A percentile compares a stretch with the other conserved stretches of the same genome.
Evolutionary conservation across 1,140 invertebrate species (phyloP).

Genomic region (Aphelenchoides besseyi): DNA sequence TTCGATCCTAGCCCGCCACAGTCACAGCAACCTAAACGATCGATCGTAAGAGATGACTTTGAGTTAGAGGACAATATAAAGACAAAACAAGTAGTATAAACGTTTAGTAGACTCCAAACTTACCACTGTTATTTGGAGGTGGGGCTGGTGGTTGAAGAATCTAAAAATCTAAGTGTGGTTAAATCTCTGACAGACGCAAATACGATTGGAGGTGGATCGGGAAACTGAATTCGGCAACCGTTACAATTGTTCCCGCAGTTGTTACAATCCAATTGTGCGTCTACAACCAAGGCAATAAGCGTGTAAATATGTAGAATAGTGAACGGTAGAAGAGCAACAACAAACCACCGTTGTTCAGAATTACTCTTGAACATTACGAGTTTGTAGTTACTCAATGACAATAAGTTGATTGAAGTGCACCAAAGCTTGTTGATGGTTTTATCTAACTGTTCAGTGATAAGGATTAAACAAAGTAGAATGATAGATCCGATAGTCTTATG

Average conservation of each 20-base stretch:
- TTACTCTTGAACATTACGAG: neutral
- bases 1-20: neutral
- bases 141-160: neutral
- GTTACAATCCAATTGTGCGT: neutral
- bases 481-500: too few relatives aligned
- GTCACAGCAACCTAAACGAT: neutral
- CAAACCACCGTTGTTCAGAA: neutral
- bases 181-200: too few relatives aligned
- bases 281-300: neutral
- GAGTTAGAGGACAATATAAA: too few relatives aligned
- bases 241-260: slow-evolving; percentile 1
- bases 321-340: neutral
- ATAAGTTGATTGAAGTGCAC: too few relatives aligned
- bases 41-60: too few relatives aligned
- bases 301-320: neutral
- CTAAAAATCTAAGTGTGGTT: too few relatives aligned
- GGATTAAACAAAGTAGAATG: too few relatives aligned
- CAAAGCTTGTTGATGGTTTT: too few relatives aligned
- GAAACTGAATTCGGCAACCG: neutral
- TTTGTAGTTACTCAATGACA: too few relatives aligned
- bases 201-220: neutral
- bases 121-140: neutral
- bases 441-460: too few relatives aligned
- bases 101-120: too few relatives aligned
- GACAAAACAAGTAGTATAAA: too few relatives aligned